Base-by-base conservation (phyloP, 1,140 invertebrate genomes). In the Drosophila orosa region DNA sequence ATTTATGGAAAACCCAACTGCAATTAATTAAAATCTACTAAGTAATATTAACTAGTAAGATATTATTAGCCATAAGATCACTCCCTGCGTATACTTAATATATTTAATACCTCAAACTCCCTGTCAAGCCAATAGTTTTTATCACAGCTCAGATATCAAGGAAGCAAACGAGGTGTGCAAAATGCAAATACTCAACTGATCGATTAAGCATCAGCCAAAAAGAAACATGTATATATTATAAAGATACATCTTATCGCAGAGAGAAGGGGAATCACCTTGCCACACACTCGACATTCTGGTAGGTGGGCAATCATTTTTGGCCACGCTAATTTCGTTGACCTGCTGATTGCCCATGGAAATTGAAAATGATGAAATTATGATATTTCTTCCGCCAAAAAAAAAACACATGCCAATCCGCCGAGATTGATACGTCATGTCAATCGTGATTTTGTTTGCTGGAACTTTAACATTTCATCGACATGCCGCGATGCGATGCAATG, bases 361-460 rank as follows among this genome's bases (percentile, higher is more conserved):
- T 89, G 84, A 80, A 89, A 89, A 89, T 89, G 74, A 89, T 89
- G 73, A 89, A 89, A 89, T 89, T 89, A 89, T 89, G 35, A 84
- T 89, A 52, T 86, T 87, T 87, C 78, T 81, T 86, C 79, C 72
- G 80, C 83, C 63, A 44, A 45, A 78, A 76, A 71, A 44, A 45
- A 78, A 76, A 71, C 80, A 83, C 82, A 83, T 83, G 80, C 76
- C 76, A 84, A 72, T 47, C 68, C 27, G 24, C 45, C 52, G 52
- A 75, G 73, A 75, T 75, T 76, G 74, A 80, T 87, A 71, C 84
- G 65, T 83, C 83, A 87, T 87, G 80, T 84, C 84, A 89, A 89
- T 89, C 84, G 80, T 89, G 84, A 89, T 89, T 89, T 89, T 89
- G 84, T 89, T 89, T 89, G 84, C 61, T 89, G 84, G 84, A 89